Percentiles rank a stretch among this genome's conserved stretches.
Conservation (phyloP, 2,113 vertebrate species). For the Phodopus roborovskii region DNA sequence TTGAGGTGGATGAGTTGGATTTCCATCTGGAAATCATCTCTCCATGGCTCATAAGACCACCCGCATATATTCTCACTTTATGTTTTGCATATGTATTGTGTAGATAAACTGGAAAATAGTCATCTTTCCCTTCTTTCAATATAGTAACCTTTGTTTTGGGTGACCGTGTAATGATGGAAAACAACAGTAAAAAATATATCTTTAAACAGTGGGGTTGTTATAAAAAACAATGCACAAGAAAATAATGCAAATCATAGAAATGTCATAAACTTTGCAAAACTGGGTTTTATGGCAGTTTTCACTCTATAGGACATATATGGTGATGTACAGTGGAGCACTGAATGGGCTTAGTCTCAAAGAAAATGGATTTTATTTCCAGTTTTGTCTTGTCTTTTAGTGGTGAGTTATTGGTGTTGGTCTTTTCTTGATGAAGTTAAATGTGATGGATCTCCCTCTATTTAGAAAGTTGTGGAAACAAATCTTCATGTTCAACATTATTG, state of each 20-base stretch:
- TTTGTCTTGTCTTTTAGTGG: neutral
- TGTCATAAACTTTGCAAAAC: constrained; percentile 58
- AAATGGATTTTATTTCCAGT: neutral
- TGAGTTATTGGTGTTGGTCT: neutral
- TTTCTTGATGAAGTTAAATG: neutral
- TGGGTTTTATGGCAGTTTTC: neutral
- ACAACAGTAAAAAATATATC: neutral
- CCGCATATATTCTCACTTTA: neutral
- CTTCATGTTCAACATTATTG: neutral
- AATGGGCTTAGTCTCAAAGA: neutral
- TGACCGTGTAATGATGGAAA: neutral
- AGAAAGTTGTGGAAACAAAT: neutral
- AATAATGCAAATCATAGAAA: constrained; percentile 9
- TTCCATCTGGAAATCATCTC: neutral
- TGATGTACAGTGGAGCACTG: neutral
- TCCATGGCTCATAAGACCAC: neutral
- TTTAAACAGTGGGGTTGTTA: neutral
- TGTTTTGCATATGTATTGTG: neutral
- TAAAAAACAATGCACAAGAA: neutral
- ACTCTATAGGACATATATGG: rapidly evolving
- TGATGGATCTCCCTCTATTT: neutral
- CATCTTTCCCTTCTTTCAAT: neutral
- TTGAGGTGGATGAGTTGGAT: neutral
- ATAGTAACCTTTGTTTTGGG: neutral
- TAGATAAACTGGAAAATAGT: neutral